Evolutionary conservation across 92 coral and sea anemone species (phyloP), one percentile per base, ranked within the genome.

Genomic region (Epizoanthus illoricatus): DNA sequence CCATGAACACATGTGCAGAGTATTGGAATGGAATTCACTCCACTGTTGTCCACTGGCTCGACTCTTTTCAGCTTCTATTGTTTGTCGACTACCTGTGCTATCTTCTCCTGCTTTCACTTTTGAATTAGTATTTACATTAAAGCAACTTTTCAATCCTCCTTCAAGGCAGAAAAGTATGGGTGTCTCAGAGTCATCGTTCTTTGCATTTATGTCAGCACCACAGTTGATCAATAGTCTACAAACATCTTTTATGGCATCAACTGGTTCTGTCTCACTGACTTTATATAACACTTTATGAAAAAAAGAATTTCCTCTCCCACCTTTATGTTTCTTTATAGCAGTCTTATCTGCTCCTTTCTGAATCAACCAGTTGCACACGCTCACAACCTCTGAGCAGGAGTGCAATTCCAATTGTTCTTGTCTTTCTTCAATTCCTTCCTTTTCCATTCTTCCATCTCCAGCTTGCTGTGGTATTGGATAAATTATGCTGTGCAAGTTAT

Each of bases 241-340:
- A 41, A 21, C 74, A 70, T 70, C 74, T 42, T 40, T 70, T 33
- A 70, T 70, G 74, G 24, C 74, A 70, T 39, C 74, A 42, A 70
- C 23, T 36, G 74, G 57, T 42, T 65, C 43, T 65, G 56, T 23
- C 12, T 70, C 74, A 70, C 45, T 12, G 18, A 70, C 42, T 49
- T 13, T 42, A 15, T 20, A 11, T 13, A 70, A 45, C 18, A 70
- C 74, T 15, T 16, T 5, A 39, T 70, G 74, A 70, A 70, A 70
- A 70, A 70, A 70, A 7, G 74, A 70, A 43, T 23, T 10, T 17
- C 56, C 74, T 40, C 9, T 18, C 2, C 74, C 74, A 15, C 21
- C 39, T 3, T 4, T 3, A 13, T 70, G 74, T 4, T 70, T 0
- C 33, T 70, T 70, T 40, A 41, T 20, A 18, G 74, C 74, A 39